Base-by-base conservation (phyloP, 1,140 invertebrate species). In the Pararge aegeria region DNA sequence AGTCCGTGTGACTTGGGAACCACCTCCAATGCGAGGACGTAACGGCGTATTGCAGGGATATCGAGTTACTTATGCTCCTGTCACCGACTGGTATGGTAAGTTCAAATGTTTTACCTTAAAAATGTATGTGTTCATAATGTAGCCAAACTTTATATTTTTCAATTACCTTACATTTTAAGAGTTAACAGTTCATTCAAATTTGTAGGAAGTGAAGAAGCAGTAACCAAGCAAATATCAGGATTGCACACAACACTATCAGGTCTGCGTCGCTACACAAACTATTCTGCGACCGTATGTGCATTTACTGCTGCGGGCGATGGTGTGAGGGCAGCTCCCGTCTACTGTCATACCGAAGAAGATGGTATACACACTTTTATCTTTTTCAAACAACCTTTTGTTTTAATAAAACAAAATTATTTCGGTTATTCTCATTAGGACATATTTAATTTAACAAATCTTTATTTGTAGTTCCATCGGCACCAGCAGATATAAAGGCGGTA, bases 301-400 rank as follows among this genome's bases (percentile, higher is more conserved):
- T 97, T 93, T 84, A 98, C 97, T 1, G 92, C 94, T 44, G 95
- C 96, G 44, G 97, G 98, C 1, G 96, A 97, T 84, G 97, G 97
- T 3, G 94, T 95, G 12, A 91, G 94, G 55, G 97, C 96, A 50
- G 90, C 93, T 13, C 94, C 96, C 0, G 93, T 98, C 38, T 96
- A 95, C 80, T 97, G 97, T 75, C 93, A 95, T 61, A 98, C 98
- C 15, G 94, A 97, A 70, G 96, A 98, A 91, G 97, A 98, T 90
- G 94, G 96, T 97, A 92, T 16, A 34, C 10, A 12, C 6, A 9
- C 34, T 15, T 60, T 0, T 54, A 50, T 57, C 29, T 16, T 40
- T 40, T 6, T 37, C n/a, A 2, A 5, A 37, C 30, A 37, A 5
- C 30, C 30, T 12, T 12, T 5, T 37, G 2, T 37, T n/a, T n/a